These are phyloP conservation scores for Acanthosepion lycidas DNA, from an alignment of 2,888 invertebrate species.

Conservation along the genomic window DNA sequence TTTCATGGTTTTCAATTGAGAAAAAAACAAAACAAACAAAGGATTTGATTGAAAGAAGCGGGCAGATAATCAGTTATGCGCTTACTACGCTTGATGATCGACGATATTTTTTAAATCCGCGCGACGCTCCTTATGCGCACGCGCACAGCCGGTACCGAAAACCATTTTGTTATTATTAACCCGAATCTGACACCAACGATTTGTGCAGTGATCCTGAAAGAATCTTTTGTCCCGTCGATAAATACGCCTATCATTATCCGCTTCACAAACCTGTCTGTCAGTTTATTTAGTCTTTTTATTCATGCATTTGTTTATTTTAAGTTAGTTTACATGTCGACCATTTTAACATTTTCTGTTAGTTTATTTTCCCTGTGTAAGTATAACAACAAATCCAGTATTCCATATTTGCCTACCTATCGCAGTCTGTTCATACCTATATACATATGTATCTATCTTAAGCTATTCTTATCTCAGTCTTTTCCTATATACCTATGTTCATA, in stretches of 20 bases:
- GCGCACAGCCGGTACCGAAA: neutral
- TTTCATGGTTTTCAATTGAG: neutral
- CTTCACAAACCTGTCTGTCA: neutral
- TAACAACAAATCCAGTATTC: too few relatives aligned
- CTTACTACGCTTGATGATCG: neutral
- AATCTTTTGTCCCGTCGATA: neutral
- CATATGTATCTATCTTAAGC: neutral
- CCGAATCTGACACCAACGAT: neutral
- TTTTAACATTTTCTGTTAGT: too few relatives aligned
- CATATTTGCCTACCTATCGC: too few relatives aligned
- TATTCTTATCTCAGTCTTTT: too few relatives aligned
- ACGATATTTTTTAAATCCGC: conserved; percentile 7
- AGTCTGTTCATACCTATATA: neutral
- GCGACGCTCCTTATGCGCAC: neutral
- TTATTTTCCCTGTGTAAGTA: too few relatives aligned
- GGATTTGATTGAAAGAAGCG: neutral
- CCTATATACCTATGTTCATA: neutral
- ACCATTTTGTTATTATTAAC: conserved; percentile 1
- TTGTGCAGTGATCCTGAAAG: conserved; percentile 12
- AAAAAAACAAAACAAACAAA: too few relatives aligned
- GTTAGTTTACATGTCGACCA: neutral
- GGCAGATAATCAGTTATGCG: neutral
- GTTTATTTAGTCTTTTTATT: neutral
- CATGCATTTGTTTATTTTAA: neutral
- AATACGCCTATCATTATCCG: neutral